Evolutionary conservation across 2,797 vertebrate genomes (phyloP).

Genomic region (Ctenopoma kingsleyae): DNA sequence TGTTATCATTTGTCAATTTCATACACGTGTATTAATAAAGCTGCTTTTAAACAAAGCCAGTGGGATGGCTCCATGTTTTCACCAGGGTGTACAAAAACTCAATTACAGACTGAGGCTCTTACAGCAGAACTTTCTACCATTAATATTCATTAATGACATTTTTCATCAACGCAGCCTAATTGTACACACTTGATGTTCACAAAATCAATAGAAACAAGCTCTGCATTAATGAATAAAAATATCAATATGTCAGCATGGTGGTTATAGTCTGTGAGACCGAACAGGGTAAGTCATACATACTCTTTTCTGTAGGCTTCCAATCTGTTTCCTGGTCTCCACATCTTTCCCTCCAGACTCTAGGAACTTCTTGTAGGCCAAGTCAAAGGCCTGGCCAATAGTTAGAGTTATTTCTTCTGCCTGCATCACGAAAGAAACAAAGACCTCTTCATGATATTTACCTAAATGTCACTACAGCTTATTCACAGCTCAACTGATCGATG

Average conservation of each 20-base stretch:
- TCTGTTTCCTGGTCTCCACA: slow-evolving; percentile 98
- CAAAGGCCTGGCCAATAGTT: slow-evolving; percentile 98
- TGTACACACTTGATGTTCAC: slow-evolving; percentile 24
- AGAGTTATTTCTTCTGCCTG: slow-evolving; percentile 98
- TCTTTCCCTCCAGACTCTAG: slow-evolving; percentile 98
- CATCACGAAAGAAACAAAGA: slow-evolving; percentile 11
- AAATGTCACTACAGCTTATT: neutral
- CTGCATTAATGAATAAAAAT: slow-evolving; percentile 34
- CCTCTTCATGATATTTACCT: neutral
- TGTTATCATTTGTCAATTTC: neutral
- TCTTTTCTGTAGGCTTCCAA: slow-evolving; percentile 94
- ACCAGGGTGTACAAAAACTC: slow-evolving; percentile 12
- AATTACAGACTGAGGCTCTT: slow-evolving; percentile 9
- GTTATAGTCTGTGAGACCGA: slow-evolving; percentile 3
- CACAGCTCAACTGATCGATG: neutral
- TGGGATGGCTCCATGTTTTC: neutral
- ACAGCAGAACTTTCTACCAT: slow-evolving; percentile 20
- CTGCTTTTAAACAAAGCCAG: slow-evolving; percentile 8
- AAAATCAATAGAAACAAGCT: slow-evolving; percentile 43
- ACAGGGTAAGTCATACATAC: slow-evolving; percentile 78
- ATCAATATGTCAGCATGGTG: slow-evolving; percentile 24
- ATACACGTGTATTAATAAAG: slow-evolving; percentile 9
- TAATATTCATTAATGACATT: slow-evolving; percentile 51
- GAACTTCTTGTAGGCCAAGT: slow-evolving; percentile 98
- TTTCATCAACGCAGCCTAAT: slow-evolving; percentile 38